Percentiles rank a stretch among this genome's conserved stretches.
Conservation (phyloP, 2,113 vertebrate genomes). For the Tympanuchus pallidicinctus region DNA sequence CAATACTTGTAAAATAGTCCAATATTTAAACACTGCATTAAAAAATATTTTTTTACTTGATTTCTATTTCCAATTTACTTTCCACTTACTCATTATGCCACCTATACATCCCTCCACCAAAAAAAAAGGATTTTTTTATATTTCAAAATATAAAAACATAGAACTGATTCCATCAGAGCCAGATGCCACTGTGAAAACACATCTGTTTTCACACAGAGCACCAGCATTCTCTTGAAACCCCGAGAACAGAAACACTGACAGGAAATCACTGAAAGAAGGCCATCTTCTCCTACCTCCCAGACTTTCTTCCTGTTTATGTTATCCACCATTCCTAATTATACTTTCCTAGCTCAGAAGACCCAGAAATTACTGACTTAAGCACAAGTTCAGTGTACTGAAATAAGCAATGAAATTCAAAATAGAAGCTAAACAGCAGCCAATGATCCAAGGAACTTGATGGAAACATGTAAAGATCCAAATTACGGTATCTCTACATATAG, state of each 20-base stretch:
- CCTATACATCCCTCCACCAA: neutral
- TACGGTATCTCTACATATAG: neutral
- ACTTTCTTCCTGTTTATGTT: neutral
- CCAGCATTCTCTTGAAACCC: neutral
- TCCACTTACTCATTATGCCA: neutral
- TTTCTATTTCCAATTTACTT: neutral
- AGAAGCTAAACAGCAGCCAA: neutral
- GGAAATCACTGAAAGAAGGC: neutral
- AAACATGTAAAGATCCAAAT: neutral
- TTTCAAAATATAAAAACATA: neutral
- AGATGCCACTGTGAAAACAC: neutral
- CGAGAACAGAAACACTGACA: neutral
- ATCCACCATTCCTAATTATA: neutral
- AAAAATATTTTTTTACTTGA: neutral
- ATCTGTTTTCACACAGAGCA: neutral
- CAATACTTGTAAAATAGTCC: neutral
- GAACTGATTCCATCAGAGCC: neutral
- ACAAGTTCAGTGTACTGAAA: accelerated
- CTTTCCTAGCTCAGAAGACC: neutral
- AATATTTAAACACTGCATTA: neutral
- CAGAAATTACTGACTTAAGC: neutral
- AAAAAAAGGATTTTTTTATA: neutral
- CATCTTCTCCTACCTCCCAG: neutral
- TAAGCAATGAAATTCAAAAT: neutral
- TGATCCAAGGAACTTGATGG: neutral